Evolutionary conservation across 1,140 invertebrate species (phyloP).

Genomic region (Penaeus chinensis): DNA sequence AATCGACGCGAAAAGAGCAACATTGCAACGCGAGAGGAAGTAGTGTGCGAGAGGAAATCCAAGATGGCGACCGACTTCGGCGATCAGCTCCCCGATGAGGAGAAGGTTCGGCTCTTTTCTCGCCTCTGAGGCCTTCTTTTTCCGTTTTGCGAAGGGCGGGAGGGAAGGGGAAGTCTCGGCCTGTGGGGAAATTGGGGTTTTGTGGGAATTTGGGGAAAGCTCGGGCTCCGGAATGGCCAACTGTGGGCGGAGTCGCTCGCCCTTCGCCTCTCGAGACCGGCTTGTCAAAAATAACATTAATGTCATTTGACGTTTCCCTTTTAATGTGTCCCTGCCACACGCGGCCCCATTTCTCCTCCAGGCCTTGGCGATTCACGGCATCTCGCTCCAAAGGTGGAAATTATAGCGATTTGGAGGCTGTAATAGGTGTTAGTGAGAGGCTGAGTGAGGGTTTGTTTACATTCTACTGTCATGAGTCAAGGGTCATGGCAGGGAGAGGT

Average conservation of each 20-base stretch:
- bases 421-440: too few relatives aligned
- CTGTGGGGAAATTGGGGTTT: background rate
- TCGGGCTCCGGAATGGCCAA: background rate
- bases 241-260: slow-evolving; percentile 53
- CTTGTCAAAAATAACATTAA: slow-evolving; percentile 41
- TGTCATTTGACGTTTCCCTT: too few relatives aligned
- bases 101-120: slow-evolving; percentile 53
- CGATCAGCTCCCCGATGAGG: slow-evolving; percentile 63
- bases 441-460: too few relatives aligned
- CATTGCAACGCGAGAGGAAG: slow-evolving; percentile 5
- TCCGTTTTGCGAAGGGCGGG: background rate
- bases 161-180: background rate
- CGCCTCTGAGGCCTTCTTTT: background rate
- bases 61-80: slow-evolving; percentile 62
- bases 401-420: too few relatives aligned
- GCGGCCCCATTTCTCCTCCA: too few relatives aligned
- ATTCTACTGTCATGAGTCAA: too few relatives aligned
- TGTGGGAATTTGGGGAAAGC: background rate
- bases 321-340: too few relatives aligned
- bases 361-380: too few relatives aligned
- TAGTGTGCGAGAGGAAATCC: slow-evolving; percentile 41
- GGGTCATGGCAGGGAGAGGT: too few relatives aligned
- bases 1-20: background rate
- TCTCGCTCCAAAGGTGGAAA: too few relatives aligned
- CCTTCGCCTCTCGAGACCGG: slow-evolving; percentile 24